Percentiles rank a stretch among this genome's conserved stretches.
Evolutionary conservation across 2,113 vertebrate genomes (phyloP).

Genomic region (Peromyscus maniculatus): DNA sequence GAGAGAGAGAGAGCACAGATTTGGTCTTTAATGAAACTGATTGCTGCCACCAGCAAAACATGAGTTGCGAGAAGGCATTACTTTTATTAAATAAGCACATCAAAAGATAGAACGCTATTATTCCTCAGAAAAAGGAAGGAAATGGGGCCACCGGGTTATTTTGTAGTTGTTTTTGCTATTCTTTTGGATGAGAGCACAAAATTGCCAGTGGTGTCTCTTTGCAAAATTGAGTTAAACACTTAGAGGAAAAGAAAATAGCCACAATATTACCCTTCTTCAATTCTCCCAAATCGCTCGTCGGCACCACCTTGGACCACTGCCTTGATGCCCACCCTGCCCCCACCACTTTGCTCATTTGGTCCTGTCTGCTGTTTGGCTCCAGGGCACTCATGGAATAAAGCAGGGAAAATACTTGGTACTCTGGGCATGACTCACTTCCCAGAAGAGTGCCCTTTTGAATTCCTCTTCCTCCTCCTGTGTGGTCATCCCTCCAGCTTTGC

Average conservation of each 20-base stretch:
- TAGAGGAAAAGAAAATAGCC: slow-evolving; percentile 58
- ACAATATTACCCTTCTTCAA: slow-evolving; percentile 64
- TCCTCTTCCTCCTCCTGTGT: slow-evolving; percentile 76
- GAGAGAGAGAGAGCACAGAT: not conserved
- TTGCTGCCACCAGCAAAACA: slow-evolving; percentile 54
- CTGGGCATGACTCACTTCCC: slow-evolving; percentile 72
- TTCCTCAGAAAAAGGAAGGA: slow-evolving; percentile 71
- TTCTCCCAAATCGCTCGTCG: slow-evolving; percentile 35
- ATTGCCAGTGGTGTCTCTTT: slow-evolving; percentile 57
- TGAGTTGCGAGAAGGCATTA: slow-evolving; percentile 47
- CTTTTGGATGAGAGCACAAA: slow-evolving; percentile 60
- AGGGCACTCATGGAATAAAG: slow-evolving; percentile 66
- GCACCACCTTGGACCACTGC: slow-evolving; percentile 67
- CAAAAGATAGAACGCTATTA: slow-evolving; percentile 75
- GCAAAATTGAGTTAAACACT: slow-evolving; percentile 72
- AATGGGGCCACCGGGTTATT: slow-evolving; percentile 71
- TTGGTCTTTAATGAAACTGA: slow-evolving; percentile 21
- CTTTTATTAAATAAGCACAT: slow-evolving; percentile 66
- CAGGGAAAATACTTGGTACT: slow-evolving; percentile 70
- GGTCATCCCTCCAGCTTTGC: slow-evolving; percentile 65
- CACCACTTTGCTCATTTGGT: not conserved
- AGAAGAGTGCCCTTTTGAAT: slow-evolving; percentile 60
- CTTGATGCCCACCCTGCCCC: not conserved
- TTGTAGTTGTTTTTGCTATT: slow-evolving; percentile 67
- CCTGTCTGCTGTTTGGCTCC: slow-evolving; percentile 69